Evolutionary conservation across 2,113 vertebrate genomes (phyloP).

Genomic region (Gila orcuttii): DNA sequence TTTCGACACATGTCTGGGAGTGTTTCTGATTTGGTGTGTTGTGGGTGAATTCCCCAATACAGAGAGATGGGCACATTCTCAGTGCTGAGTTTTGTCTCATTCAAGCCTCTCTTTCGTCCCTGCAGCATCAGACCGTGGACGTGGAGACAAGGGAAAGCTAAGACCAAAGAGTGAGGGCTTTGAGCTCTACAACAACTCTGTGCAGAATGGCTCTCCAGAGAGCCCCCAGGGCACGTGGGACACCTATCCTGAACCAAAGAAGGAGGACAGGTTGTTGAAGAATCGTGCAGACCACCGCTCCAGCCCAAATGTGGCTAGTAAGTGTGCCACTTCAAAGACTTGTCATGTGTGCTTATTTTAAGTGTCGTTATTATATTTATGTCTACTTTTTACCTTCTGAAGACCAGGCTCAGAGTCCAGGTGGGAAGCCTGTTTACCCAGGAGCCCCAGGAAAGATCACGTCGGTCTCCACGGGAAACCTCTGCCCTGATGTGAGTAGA

Average conservation of each 20-base stretch:
- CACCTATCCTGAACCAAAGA: slow-evolving; percentile 92
- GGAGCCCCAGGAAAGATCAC: slow-evolving; percentile 93
- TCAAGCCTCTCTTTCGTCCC: neutral
- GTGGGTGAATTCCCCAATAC: neutral
- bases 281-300: slow-evolving; percentile 94
- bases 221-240: slow-evolving; percentile 91
- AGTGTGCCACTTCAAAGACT: slow-evolving; percentile 59
- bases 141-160: slow-evolving; percentile 89
- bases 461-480: slow-evolving; percentile 97
- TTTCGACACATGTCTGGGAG: neutral
- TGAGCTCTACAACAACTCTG: slow-evolving; percentile 90
- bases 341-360: neutral
- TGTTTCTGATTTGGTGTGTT: neutral
- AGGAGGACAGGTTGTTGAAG: slow-evolving; percentile 91
- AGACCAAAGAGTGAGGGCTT: slow-evolving; percentile 99
- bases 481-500: slow-evolving; percentile 92
- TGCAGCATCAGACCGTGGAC: slow-evolving; percentile 84
- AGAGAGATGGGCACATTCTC: neutral
- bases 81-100: neutral
- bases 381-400: slow-evolving; percentile 13
- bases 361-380: neutral
- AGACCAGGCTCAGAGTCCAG: slow-evolving; percentile 96
- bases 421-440: slow-evolving; percentile 82
- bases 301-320: slow-evolving; percentile 98
- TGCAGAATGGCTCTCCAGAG: slow-evolving; percentile 93